Conservation (phyloP, 1,140 invertebrate genomes). For the Campoletis sonorensis region DNA sequence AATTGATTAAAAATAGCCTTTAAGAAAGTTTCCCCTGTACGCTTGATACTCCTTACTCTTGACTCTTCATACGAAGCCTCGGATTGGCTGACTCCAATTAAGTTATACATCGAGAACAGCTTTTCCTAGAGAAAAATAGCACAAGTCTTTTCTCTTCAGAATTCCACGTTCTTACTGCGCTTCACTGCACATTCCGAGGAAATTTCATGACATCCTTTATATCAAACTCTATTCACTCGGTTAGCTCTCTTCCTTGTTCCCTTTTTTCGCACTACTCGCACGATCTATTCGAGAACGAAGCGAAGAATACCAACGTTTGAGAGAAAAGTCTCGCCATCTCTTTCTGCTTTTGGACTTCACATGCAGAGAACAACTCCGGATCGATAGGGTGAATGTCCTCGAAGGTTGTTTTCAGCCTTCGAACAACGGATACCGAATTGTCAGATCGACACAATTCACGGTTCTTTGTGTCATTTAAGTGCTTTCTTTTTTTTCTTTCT, state of each 20-base stretch:
- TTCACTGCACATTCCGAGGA: no score
- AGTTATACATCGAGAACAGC: no score
- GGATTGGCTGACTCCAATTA: no score
- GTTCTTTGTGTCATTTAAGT: neutral
- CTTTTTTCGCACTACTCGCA: neutral
- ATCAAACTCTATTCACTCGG: neutral
- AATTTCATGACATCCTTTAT: neutral
- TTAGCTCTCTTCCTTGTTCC: neutral
- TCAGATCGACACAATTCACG: conserved; percentile 39
- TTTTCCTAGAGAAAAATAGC: no score
- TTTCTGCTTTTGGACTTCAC: conserved; percentile 44
- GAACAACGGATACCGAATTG: conserved; percentile 33
- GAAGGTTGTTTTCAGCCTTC: conserved; percentile 14
- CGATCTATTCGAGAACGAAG: conserved; percentile 7
- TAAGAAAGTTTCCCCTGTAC: no score
- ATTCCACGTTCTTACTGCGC: no score
- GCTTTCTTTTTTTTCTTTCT: conserved; percentile 8
- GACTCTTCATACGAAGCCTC: no score
- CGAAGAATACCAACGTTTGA: conserved; percentile 30
- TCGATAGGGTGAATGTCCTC: conserved; percentile 61
- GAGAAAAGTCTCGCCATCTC: conserved; percentile 42
- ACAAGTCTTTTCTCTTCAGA: no score
- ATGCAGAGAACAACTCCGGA: conserved; percentile 56
- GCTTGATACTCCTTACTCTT: no score
- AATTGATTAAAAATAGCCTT: no score